Conservation (phyloP, 2,888 invertebrate species). For the Aromia moschata region DNA sequence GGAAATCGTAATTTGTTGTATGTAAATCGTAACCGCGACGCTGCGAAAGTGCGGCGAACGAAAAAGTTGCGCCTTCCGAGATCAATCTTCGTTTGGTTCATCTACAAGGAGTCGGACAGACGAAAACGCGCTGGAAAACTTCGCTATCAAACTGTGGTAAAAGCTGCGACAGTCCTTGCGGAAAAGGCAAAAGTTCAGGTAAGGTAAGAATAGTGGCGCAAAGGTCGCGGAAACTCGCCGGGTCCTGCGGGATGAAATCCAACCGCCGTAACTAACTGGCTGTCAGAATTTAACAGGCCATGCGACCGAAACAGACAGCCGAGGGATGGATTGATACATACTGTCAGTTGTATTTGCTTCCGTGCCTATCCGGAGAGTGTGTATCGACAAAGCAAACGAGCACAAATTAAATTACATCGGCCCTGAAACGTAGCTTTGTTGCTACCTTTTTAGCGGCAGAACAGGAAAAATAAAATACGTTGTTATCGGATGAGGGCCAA, state of each 20-base stretch:
- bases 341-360: constrained; percentile 23
- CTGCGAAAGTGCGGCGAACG: not conserved
- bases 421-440: not conserved
- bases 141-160: constrained; percentile 19
- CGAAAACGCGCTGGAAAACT: constrained; percentile 18
- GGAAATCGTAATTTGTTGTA: too few species aligned
- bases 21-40: too few species aligned
- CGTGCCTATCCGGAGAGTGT: not conserved
- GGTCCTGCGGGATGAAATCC: constrained; percentile 50
- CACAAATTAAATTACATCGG: not conserved
- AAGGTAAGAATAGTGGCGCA: constrained; percentile 37
- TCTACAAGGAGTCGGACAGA: constrained; percentile 8
- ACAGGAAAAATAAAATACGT: too few species aligned
- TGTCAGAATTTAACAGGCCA: constrained; percentile 49
- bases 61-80: constrained; percentile 16
- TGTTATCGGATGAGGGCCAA: too few species aligned
- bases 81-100: constrained; percentile 10
- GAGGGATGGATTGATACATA: constrained; percentile 23
- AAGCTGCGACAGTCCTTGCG: constrained; percentile 6
- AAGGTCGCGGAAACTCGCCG: constrained; percentile 39
- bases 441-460: not conserved
- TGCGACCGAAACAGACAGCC: constrained; percentile 36
- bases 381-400: constrained; percentile 7
- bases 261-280: constrained; percentile 57
- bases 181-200: constrained; percentile 28